Conservation (phyloP, 2,797 vertebrate species). For the Adelosebastes latens region DNA sequence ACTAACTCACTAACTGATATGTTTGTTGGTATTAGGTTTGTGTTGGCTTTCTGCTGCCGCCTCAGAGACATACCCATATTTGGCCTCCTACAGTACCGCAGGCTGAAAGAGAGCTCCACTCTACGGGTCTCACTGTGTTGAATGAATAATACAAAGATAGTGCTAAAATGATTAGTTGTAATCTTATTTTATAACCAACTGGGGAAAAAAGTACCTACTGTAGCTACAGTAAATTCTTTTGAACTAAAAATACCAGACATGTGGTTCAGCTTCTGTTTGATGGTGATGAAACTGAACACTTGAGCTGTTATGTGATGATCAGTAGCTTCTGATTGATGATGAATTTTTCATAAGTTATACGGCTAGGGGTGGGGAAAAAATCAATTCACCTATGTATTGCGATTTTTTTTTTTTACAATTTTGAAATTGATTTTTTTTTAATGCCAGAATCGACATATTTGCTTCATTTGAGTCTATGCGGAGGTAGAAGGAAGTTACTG, state of each 20-base stretch:
- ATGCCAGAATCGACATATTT: too few species aligned
- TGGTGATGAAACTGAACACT: background rate
- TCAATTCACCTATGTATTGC: too few species aligned
- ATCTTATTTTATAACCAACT: background rate
- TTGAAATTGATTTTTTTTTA: too few species aligned
- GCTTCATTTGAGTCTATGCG: too few species aligned
- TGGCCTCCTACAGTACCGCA: slow-evolving; percentile 6
- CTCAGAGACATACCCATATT: background rate
- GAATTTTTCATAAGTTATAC: background rate
- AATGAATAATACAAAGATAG: background rate
- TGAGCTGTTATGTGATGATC: background rate
- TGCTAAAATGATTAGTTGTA: background rate
- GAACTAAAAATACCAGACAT: background rate
- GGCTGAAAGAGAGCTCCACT: background rate
- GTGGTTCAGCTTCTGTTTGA: background rate
- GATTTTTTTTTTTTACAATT: too few species aligned
- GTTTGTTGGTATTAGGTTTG: background rate
- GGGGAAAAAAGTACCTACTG: background rate
- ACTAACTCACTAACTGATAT: background rate
- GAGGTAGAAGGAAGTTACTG: too few species aligned
- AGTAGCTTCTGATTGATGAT: background rate
- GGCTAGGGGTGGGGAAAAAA: too few species aligned
- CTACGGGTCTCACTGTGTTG: background rate
- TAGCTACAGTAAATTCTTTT: background rate
- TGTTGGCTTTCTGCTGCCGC: background rate